phyloP scores from a whole-genome alignment of 2,113 vertebrate species.

The Lanius ludovicianus region DNA sequence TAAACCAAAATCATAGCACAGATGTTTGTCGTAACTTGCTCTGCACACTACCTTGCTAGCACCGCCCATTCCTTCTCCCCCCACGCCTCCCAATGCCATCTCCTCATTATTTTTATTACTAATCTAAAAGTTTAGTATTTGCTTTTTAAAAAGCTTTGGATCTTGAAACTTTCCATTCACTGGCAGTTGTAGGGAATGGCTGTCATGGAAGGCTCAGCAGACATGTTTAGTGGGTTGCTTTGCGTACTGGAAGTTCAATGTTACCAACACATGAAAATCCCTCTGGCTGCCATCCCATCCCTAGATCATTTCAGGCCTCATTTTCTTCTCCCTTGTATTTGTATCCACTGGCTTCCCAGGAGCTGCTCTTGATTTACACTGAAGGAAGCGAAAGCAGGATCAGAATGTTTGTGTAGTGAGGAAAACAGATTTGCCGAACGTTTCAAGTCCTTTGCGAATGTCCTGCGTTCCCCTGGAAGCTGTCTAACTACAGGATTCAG shows the following conservation, averaged over 20 bases:
- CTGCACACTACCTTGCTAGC: slow-evolving; percentile 39
- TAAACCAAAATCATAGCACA: slow-evolving; percentile 30
- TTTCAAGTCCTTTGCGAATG: not conserved
- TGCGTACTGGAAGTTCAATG: slow-evolving; percentile 6
- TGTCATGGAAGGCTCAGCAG: not conserved
- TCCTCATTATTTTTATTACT: slow-evolving; percentile 32
- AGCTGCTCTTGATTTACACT: not conserved
- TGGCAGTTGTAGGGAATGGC: slow-evolving; percentile 42
- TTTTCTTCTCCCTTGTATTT: not conserved
- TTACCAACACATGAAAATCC: not conserved
- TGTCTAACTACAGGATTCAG: not conserved
- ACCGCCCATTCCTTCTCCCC: slow-evolving; percentile 8
- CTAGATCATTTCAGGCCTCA: not conserved
- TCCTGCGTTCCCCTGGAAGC: not conserved
- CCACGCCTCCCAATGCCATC: not conserved
- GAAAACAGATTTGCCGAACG: not conserved
- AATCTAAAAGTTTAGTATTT: slow-evolving; percentile 51
- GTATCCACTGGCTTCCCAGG: not conserved
- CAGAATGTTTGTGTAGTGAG: not conserved
- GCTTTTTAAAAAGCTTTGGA: slow-evolving; percentile 58
- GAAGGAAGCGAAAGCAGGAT: not conserved
- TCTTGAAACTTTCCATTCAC: slow-evolving; percentile 44
- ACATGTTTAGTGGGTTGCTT: slow-evolving; percentile 11
- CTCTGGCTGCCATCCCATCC: slow-evolving; percentile 38
- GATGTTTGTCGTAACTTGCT: slow-evolving; percentile 50